Conservation (phyloP, 2,888 invertebrate genomes). For the Polymixis flavicincta region DNA sequence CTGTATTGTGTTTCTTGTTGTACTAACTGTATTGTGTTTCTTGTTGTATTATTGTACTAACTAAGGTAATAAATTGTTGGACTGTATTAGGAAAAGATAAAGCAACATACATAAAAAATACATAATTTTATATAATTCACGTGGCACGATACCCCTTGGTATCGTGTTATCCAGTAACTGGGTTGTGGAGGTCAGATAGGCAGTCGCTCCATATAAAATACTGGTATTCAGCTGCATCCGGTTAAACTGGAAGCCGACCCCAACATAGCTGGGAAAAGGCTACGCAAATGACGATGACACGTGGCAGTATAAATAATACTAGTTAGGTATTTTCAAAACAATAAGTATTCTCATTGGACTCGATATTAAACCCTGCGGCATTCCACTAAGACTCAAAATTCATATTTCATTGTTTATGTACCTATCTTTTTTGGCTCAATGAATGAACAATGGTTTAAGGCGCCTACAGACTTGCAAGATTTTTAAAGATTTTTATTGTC, state of each 20-base stretch:
- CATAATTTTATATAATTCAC: no score
- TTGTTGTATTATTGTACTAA: no score
- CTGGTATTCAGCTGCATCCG: no score
- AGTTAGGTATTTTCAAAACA: no score
- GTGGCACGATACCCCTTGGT: no score
- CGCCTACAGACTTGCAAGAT: neutral
- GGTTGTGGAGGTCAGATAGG: no score
- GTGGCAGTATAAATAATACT: neutral
- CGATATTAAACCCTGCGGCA: neutral
- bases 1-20: neutral
- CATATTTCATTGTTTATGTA: neutral
- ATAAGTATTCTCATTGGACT: neutral
- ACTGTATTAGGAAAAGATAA: slow-evolving; percentile 5
- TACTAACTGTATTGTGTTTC: neutral
- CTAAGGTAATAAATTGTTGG: neutral
- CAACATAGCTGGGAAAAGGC: no score
- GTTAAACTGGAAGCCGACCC: no score
- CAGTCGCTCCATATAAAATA: no score
- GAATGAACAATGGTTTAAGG: neutral
- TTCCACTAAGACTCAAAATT: neutral
- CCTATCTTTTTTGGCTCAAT: neutral
- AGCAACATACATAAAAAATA: neutral
- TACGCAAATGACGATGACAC: no score
- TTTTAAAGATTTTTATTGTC: no score
- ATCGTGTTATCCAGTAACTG: no score